phyloP scores from a whole-genome alignment of 2,888 invertebrate genomes.

The Pheosia gnoma region DNA sequence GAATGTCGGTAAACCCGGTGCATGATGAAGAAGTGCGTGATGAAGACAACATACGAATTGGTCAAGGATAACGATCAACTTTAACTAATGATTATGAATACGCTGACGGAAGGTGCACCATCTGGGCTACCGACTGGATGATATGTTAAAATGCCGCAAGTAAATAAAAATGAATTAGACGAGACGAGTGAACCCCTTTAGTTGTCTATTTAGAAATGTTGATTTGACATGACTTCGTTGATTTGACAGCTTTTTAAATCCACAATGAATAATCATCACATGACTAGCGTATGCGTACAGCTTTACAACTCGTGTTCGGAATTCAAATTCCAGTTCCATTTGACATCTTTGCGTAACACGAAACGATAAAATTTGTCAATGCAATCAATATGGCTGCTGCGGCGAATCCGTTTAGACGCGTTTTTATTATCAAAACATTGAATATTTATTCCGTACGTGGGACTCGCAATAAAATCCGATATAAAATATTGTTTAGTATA shows the following conservation, averaged over 20 bases:
- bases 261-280: background rate
- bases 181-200: no score
- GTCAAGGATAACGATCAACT: background rate
- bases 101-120: background rate
- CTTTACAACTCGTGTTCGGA: constrained; percentile 38
- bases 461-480: constrained; percentile 23
- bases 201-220: no score
- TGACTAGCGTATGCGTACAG: constrained; percentile 2
- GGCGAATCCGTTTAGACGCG: constrained; percentile 33
- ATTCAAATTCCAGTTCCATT: constrained; percentile 42
- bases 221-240: no score
- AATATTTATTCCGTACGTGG: constrained; percentile 28
- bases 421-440: constrained; percentile 35
- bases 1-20: background rate
- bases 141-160: no score
- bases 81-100: no score
- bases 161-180: no score
- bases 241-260: background rate
- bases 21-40: background rate
- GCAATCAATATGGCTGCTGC: constrained; percentile 45
- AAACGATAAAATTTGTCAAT: constrained; percentile 45
- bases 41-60: background rate
- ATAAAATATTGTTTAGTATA: constrained; percentile 15
- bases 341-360: constrained; percentile 43
- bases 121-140: background rate